Evolutionary conservation across 2,797 vertebrate species (phyloP).

Genomic region (Aeoliscus strigatus): DNA sequence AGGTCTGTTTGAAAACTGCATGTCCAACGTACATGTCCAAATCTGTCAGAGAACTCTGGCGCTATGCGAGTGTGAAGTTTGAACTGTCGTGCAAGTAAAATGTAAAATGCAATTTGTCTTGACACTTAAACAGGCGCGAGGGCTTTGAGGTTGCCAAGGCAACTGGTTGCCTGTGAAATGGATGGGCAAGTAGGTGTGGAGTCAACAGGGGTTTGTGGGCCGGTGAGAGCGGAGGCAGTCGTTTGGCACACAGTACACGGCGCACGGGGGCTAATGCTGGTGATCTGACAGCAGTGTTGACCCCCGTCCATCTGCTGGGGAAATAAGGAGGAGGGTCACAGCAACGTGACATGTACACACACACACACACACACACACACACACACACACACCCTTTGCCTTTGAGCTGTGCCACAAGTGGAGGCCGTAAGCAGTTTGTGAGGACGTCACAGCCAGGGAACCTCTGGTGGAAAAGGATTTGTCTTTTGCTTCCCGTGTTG

Average conservation of each 20-base stretch:
- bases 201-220: conserved; percentile 72
- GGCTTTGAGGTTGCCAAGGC: conserved; percentile 78
- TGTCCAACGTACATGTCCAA: background rate
- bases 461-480: conserved; percentile 19
- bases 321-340: conserved; percentile 36
- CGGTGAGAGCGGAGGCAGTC: conserved; percentile 62
- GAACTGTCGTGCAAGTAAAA: conserved; percentile 48
- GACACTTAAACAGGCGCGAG: conserved; percentile 59
- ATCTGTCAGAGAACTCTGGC: conserved; percentile 1
- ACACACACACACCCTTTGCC: background rate
- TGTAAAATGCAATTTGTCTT: conserved; percentile 54
- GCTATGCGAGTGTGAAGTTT: too few species aligned
- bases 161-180: conserved; percentile 74
- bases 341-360: conserved; percentile 12
- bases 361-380: too few species aligned
- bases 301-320: conserved; percentile 43
- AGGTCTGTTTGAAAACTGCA: too few species aligned
- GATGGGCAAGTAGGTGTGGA: conserved; percentile 70
- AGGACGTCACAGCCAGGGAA: conserved; percentile 23
- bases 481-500: background rate
- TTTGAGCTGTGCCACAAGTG: conserved; percentile 17
- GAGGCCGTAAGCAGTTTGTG: conserved; percentile 24
- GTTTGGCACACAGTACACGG: conserved; percentile 43
- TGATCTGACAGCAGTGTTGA: conserved; percentile 38
- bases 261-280: conserved; percentile 32